A percentile compares a stretch with the other conserved stretches of the same genome.
Conservation (phyloP, 2,113 vertebrate species). For the Andinoacara biseriatus region DNA sequence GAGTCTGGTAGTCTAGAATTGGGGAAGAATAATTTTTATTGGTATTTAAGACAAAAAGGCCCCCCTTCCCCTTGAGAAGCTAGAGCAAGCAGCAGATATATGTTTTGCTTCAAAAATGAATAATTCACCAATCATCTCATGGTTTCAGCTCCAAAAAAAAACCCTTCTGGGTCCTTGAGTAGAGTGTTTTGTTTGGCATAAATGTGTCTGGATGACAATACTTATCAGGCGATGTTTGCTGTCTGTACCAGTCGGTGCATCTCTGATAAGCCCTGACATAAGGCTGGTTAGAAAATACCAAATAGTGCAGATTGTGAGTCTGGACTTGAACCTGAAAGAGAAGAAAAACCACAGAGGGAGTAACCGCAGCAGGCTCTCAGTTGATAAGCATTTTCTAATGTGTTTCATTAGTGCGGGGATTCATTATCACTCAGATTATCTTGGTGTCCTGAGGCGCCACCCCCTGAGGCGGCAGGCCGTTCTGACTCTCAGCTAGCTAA, state of each 20-base stretch:
- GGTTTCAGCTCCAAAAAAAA: background rate
- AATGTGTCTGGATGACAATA: background rate
- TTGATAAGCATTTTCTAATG: background rate
- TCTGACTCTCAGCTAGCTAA: constrained; percentile 5
- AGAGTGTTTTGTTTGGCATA: background rate
- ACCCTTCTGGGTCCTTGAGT: fast-evolving
- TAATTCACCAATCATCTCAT: background rate
- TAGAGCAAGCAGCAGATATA: background rate
- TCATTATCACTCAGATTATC: constrained; percentile 36
- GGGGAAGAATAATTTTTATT: background rate
- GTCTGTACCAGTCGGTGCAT: background rate
- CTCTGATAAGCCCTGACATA: background rate
- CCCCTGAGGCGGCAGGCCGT: background rate
- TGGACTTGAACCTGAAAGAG: background rate
- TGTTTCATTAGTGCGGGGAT: constrained; percentile 19
- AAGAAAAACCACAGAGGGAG: background rate
- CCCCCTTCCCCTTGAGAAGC: too few species aligned
- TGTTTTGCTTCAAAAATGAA: background rate
- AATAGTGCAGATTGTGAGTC: background rate
- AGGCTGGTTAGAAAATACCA: background rate
- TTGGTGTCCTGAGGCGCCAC: background rate
- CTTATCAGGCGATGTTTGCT: background rate
- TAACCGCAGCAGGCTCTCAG: background rate
- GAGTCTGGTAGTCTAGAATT: background rate
- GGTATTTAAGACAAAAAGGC: background rate